A percentile compares a stretch with the other conserved stretches of the same genome.
Conservation (phyloP, 30 jellyfish, hydroid and myxozoan genomes). For the Morbakka virulenta region DNA sequence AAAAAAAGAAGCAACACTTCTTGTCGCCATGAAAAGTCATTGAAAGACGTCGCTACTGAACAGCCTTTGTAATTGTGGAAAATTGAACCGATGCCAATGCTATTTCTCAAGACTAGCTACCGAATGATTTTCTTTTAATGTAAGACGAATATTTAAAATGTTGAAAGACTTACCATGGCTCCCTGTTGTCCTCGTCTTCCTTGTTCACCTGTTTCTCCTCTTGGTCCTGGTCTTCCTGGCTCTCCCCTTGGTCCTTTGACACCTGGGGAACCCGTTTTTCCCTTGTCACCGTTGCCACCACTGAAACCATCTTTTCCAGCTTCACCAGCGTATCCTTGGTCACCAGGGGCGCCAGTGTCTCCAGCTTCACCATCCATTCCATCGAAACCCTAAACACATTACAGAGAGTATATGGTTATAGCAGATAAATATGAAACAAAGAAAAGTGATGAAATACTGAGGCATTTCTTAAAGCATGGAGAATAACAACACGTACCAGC, state of each 20-base stretch:
- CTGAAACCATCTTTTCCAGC: neutral
- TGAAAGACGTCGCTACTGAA: too few relatives aligned
- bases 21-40: too few relatives aligned
- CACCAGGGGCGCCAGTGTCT: slow-evolving; percentile 28
- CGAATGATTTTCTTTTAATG: too few relatives aligned
- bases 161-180: slow-evolving; percentile 3
- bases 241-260: slow-evolving; percentile 58
- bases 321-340: slow-evolving; percentile 4
- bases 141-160: too few relatives aligned
- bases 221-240: slow-evolving; percentile 43
- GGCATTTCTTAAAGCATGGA: too few relatives aligned
- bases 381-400: slow-evolving; percentile 47
- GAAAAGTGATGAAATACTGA: neutral
- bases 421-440: neutral
- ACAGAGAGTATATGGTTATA: too few relatives aligned
- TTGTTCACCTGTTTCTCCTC: slow-evolving; percentile 69
- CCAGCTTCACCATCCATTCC: slow-evolving; percentile 48
- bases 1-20: too few relatives aligned
- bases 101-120: too few relatives aligned
- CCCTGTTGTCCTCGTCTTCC: slow-evolving; percentile 55
- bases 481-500: too few relatives aligned
- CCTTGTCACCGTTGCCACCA: neutral
- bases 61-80: neutral
- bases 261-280: slow-evolving; percentile 22
- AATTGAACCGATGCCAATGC: too few relatives aligned